Conservation (phyloP, 2,888 invertebrate species). For the Chalcis sispes region DNA sequence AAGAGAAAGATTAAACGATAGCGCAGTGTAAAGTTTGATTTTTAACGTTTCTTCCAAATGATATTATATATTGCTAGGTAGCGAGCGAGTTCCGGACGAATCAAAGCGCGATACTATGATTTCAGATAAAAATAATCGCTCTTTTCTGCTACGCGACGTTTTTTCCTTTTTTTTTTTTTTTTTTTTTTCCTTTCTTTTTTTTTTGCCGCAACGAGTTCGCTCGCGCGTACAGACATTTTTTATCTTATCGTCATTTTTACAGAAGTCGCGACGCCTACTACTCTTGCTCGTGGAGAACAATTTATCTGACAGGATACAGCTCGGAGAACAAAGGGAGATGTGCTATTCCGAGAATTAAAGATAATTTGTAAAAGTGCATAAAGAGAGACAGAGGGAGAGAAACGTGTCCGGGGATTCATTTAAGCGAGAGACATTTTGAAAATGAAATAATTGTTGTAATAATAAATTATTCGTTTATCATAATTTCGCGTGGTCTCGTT, state of each 20-base stretch:
- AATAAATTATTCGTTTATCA: no score
- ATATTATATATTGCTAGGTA: no score
- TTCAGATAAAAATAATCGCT: conserved; percentile 49
- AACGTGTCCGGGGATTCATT: background rate
- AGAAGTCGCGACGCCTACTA: conserved; percentile 16
- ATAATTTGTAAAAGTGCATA: conserved; percentile 24
- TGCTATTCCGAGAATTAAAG: conserved; percentile 10
- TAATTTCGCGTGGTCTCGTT: no score
- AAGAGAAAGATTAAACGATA: no score
- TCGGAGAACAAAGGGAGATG: conserved; percentile 27
- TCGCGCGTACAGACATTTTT: conserved; percentile 15
- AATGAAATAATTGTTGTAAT: background rate
- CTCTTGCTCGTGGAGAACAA: conserved; percentile 8
- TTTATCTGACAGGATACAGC: conserved; percentile 48
- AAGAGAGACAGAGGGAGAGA: background rate
- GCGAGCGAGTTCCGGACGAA: no score
- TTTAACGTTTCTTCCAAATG: no score
- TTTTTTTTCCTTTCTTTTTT: no score
- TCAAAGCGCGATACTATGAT: background rate
- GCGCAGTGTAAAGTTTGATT: no score
- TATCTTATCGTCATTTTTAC: conserved; percentile 53
- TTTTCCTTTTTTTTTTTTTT: no score
- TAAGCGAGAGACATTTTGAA: background rate
- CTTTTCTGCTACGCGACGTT: background rate
- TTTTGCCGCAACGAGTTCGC: background rate